Evolutionary conservation across 1,140 invertebrate species (phyloP).

Genomic region (Aporrectodea caliginosa): DNA sequence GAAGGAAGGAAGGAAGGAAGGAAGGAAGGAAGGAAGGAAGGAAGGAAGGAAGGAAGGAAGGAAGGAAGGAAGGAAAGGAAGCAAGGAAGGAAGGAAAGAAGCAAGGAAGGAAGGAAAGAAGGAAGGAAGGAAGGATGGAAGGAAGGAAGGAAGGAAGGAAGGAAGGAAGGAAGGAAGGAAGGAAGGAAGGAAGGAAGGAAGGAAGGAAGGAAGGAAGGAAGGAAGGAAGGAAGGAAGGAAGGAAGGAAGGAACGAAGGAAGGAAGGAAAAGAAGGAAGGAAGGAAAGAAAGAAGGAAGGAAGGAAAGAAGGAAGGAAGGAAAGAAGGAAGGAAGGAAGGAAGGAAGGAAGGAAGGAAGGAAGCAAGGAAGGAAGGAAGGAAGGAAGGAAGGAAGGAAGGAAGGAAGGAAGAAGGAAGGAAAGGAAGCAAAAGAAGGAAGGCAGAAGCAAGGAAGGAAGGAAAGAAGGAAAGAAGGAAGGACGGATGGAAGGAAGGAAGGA

Average conservation of each 20-base stretch:
- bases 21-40: conserved; percentile 1
- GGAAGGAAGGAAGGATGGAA: neutral
- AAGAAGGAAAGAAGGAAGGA: neutral
- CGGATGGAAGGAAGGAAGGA: neutral
- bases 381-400: conserved; percentile 1
- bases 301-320: neutral
- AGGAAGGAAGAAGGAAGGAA: conserved; percentile 2
- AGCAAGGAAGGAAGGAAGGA: neutral
- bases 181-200: conserved; percentile 1
- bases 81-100: neutral
- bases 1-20: conserved; percentile 1
- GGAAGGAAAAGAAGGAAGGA: neutral
- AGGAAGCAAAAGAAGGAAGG: neutral
- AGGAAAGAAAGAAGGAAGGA: neutral
- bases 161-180: neutral
- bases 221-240: conserved; percentile 1
- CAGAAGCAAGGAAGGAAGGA: neutral
- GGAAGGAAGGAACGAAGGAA: neutral
- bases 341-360: conserved; percentile 1
- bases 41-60: conserved; percentile 1
- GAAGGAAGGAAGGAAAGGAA: neutral
- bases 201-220: conserved; percentile 1
- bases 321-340: neutral
- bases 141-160: neutral
- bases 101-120: neutral